Evolutionary conservation across 2,113 vertebrate genomes (phyloP), one percentile per base, ranked within the genome.

Genomic region (Leptosomus discolor): DNA sequence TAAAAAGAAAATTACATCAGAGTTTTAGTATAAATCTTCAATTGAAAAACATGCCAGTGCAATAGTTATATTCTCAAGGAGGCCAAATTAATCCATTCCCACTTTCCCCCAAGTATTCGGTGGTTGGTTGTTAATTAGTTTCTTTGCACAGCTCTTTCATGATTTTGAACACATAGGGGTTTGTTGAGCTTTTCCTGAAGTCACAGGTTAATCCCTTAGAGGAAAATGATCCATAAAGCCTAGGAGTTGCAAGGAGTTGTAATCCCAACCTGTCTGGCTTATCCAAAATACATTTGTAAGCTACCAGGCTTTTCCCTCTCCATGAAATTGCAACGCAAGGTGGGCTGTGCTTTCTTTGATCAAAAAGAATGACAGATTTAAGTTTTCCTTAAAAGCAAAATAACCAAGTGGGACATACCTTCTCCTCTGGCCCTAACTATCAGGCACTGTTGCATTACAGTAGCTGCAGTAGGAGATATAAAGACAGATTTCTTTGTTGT

Each of bases 91-190:
- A 56, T 65, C 54, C 60, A 7, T 88, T 53, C 43, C 53, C 12
- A 7, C 67, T 65, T 69, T 0, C 26, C 30, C 15, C 51, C 29
- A 58, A 18, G 32, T 46, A 36, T 22, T 39, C 0, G 0, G 30
- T 60, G 34, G 12, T 26, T 50, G 10, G 4, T 36, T 58, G 36
- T 23, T 74, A 48, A 68, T 16, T 5, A 56, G n/a, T 82, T 90
- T 88, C 39, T 79, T 83, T 65, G 30, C 41, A 19, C 15, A 14
- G 5, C 10, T 90, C 61, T 88, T 12, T 43, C 60, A 48, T 4
- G 7, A 27, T 76, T 93, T 83, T 18, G 41, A 94, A 11, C 51
- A n/a, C 27, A 4, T 8, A 6, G 45, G 15, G 76, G 29, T 69
- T 88, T 76, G 29, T 57, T 39, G 63, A 92, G 63, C 67, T 88